Percentiles rank a stretch among this genome's conserved stretches.
Conservation (phyloP, 2,113 vertebrate species). For the Odontesthes bonariensis region DNA sequence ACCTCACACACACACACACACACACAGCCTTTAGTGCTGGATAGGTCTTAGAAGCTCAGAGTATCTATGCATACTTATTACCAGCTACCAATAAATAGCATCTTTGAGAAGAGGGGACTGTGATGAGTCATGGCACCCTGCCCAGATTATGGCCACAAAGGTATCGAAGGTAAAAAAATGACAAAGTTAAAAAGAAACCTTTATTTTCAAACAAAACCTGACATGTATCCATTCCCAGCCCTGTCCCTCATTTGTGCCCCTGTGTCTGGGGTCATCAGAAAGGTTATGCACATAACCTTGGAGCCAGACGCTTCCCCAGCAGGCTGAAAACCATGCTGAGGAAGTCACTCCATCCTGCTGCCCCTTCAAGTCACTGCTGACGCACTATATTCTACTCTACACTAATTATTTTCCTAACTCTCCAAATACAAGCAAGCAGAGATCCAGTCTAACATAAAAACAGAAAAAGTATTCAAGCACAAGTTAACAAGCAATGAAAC, state of each 20-base stretch:
- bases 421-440: conserved; percentile 20
- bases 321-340: conserved; percentile 62
- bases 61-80: conserved; percentile 59
- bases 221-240: not conserved
- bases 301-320: conserved; percentile 73
- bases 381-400: conserved; percentile 36
- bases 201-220: conserved; percentile 2
- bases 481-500: conserved; percentile 13
- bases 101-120: conserved; percentile 32
- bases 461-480: conserved; percentile 17
- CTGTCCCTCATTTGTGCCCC: conserved; percentile 11
- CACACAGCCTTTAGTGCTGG: conserved; percentile 19
- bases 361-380: conserved; percentile 57
- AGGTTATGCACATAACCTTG: conserved; percentile 64
- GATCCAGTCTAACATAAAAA: conserved; percentile 10
- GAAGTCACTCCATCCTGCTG: conserved; percentile 54
- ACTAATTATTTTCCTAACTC: conserved; percentile 33
- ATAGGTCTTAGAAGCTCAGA: conserved; percentile 29
- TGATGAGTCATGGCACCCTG: conserved; percentile 38
- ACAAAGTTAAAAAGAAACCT: conserved; percentile 43
- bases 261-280: conserved; percentile 53
- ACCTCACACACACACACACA: conserved; percentile 3
- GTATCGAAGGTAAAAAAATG: conserved; percentile 18
- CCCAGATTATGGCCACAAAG: conserved; percentile 40
- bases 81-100: conserved; percentile 37